Conservation (phyloP, 2,113 vertebrate genomes). For the Paramisgurnus dabryanus region DNA sequence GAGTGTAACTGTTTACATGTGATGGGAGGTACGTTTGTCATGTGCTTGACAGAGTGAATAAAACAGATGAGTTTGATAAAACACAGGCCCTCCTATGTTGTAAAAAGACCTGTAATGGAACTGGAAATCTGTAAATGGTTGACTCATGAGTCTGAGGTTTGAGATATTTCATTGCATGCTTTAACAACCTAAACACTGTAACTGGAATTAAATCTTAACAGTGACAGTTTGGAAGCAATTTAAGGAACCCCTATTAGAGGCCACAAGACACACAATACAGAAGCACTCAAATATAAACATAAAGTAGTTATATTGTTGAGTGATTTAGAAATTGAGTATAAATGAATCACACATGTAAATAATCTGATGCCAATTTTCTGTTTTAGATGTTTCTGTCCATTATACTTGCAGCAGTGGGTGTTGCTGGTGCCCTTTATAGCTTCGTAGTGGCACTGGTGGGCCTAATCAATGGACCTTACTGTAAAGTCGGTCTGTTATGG, state of each 20-base stretch:
- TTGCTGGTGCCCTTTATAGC: constrained; percentile 73
- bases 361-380: constrained; percentile 7
- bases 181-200: not conserved
- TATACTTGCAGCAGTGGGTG: constrained; percentile 72
- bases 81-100: constrained; percentile 13
- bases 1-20: not conserved
- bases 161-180: not conserved
- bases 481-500: constrained; percentile 45
- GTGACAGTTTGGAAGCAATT: not conserved
- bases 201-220: not conserved
- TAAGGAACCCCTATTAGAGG: no score
- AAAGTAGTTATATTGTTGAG: no score
- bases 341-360: no score
- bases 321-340: no score
- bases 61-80: not conserved
- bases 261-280: no score
- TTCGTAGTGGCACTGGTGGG: constrained; percentile 67
- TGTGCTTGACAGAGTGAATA: not conserved
- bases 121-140: constrained; percentile 1
- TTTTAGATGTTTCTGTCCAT: constrained; percentile 81
- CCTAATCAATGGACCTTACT: constrained; percentile 73
- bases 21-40: not conserved
- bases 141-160: constrained; percentile 3
- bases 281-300: no score
- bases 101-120: not conserved